Base-by-base conservation (phyloP, 2,113 vertebrate species). In the Spilogale gracilis region DNA sequence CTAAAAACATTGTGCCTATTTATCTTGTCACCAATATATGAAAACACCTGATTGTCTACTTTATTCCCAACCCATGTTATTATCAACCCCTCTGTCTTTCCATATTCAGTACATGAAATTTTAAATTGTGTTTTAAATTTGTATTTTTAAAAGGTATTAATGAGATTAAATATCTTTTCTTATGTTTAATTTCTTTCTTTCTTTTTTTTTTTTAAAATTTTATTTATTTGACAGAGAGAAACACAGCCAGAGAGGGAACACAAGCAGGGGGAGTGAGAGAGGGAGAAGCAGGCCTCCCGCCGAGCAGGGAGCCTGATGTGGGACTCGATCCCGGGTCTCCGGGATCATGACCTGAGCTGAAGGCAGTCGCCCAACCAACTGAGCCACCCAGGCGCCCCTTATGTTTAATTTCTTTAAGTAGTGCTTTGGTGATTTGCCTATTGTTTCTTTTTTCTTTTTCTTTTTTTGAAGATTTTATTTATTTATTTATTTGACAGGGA, bases 81-180 rank as follows among this genome's bases (percentile, higher is more conserved):
- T 87, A 85, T 71, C 54, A 89, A 45, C 50, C 27, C 71, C 89
- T 91, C 83, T 84, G 83, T 92, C 25, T 89, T 97, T 94, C 69
- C 32, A 97, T 76, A 45, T 92, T 4, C 20, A 93, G 7, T 93
- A 52, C n/a, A n/a, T 4, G 83, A 73, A 48, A 63, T 79, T 61
- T 83, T 78, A 83, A 93, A 78, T 54, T 89, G 38, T 52, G 38
- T 76, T 90, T 87, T 69, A 63, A 97, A 88, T 74, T 80, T 81
- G 7, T 23, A n/a, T 82, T 93, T 85, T 85, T 32, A 80, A 63
- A 78, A 79, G 90, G 79, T 96, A n/a, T 74, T 94, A 79, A 32
- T 96, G n/a, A 95, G 50, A 58, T 58, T 73, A 45, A 23, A 60
- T 54, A 73, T 81, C 9, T 94, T 84, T 86, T 89, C 48, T 45